phyloP scores from a whole-genome alignment of 2,888 invertebrate species.

The Synanthedon vespiformis region DNA sequence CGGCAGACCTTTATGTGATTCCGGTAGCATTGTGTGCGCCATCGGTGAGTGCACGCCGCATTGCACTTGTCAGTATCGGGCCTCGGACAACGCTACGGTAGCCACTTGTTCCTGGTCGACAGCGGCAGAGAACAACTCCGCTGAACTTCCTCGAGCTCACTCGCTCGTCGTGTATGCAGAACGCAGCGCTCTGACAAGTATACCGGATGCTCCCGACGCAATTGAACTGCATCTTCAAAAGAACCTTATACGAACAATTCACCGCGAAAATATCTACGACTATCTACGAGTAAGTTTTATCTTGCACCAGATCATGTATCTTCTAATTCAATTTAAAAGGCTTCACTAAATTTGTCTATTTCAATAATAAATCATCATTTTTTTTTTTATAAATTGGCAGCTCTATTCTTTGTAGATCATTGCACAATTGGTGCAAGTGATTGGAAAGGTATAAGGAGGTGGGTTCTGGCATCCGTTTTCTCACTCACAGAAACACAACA shows the following conservation, averaged over 20 bases:
- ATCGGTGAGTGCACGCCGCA: conserved; percentile 1
- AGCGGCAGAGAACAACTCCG: background rate
- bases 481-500: too few species aligned
- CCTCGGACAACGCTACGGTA: background rate
- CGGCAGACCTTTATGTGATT: conserved; percentile 8
- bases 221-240: background rate
- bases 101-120: background rate
- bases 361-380: too few species aligned
- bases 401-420: too few species aligned
- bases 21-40: conserved; percentile 2
- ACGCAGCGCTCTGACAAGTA: background rate
- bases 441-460: too few species aligned
- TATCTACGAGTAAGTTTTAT: background rate
- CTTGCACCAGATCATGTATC: too few species aligned
- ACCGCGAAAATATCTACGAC: background rate
- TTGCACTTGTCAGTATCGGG: background rate
- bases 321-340: too few species aligned
- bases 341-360: too few species aligned
- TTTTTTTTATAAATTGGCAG: too few species aligned
- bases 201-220: background rate
- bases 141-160: background rate
- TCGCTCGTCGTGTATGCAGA: background rate
- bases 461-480: too few species aligned
- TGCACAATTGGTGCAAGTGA: too few species aligned
- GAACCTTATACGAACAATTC: background rate